These are phyloP conservation scores for Equus quagga DNA, from an alignment of 2,113 vertebrate species.

Conservation along the genomic window DNA sequence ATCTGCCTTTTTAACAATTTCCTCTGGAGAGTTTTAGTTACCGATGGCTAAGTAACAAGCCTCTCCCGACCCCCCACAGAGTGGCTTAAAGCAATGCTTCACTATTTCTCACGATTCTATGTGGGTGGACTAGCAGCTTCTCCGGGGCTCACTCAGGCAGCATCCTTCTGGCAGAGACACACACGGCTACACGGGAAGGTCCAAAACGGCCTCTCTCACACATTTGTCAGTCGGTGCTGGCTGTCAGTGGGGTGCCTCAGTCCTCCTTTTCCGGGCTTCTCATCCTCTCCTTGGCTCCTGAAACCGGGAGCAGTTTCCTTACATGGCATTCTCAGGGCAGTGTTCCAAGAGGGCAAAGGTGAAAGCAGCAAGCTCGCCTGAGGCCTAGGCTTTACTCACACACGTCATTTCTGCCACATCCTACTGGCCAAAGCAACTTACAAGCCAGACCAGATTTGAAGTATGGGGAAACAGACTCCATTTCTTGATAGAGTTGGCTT, in stretches of 20 bases:
- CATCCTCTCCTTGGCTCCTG: background rate
- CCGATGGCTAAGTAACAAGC: background rate
- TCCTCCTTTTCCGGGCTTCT: background rate
- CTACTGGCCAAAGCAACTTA: background rate
- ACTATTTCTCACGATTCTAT: background rate
- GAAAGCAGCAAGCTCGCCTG: background rate
- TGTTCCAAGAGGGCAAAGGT: background rate
- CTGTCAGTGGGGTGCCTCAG: background rate
- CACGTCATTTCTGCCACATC: background rate
- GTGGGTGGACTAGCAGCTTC: background rate
- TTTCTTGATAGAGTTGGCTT: background rate
- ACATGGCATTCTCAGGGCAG: background rate
- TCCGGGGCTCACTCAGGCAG: background rate
- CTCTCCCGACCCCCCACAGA: background rate
- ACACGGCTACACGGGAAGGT: background rate
- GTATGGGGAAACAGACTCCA: background rate
- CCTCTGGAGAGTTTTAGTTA: background rate
- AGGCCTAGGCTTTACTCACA: background rate
- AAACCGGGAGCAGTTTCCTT: background rate
- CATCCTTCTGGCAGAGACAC: background rate
- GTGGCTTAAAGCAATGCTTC: background rate
- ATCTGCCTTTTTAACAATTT: background rate
- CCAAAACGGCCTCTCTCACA: background rate
- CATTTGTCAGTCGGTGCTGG: background rate
- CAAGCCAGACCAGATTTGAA: background rate